Percentiles rank a stretch among this genome's conserved stretches.
Evolutionary conservation across 2,888 invertebrate genomes (phyloP).

Genomic region (Orthonychiurus folsomi): DNA sequence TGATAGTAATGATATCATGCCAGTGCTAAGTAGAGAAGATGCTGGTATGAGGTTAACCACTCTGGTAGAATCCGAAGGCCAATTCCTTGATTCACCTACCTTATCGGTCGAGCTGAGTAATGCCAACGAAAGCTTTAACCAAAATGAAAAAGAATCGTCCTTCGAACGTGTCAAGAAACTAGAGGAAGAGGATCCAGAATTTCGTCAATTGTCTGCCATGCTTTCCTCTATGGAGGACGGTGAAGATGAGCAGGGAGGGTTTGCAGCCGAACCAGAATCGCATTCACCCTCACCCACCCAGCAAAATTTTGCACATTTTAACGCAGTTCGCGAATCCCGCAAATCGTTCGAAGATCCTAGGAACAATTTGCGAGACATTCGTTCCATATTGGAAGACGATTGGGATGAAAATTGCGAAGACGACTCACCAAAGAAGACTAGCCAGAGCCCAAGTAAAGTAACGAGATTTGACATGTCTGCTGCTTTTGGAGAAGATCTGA

Average conservation of each 20-base stretch:
- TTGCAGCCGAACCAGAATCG: not conserved
- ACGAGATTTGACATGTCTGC: constrained; percentile 39
- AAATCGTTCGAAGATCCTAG: not conserved
- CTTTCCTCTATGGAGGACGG: constrained; percentile 39
- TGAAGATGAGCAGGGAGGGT: constrained; percentile 1
- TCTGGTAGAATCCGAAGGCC: not conserved
- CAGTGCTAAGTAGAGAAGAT: constrained; percentile 13
- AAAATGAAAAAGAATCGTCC: not conserved
- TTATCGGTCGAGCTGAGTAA: not conserved
- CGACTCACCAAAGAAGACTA: constrained; percentile 25
- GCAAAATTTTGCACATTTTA: not conserved
- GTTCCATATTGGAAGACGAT: constrained; percentile 39
- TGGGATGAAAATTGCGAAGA: constrained; percentile 38
- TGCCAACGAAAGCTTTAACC: not conserved
- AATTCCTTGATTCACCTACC: not conserved
- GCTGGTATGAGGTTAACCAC: not conserved
- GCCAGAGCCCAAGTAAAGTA: constrained; percentile 35
- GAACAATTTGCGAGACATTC: constrained; percentile 24
- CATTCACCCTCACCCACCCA: not conserved
- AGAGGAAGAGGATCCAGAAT: constrained; percentile 38
- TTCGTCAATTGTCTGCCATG: constrained; percentile 38
- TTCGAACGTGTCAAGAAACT: constrained; percentile 8
- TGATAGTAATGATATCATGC: constrained; percentile 14
- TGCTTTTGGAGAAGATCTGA: constrained; percentile 24
- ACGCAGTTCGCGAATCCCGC: not conserved